phyloP scores from a whole-genome alignment of 2,113 vertebrate species.

The Condylura cristata region DNA sequence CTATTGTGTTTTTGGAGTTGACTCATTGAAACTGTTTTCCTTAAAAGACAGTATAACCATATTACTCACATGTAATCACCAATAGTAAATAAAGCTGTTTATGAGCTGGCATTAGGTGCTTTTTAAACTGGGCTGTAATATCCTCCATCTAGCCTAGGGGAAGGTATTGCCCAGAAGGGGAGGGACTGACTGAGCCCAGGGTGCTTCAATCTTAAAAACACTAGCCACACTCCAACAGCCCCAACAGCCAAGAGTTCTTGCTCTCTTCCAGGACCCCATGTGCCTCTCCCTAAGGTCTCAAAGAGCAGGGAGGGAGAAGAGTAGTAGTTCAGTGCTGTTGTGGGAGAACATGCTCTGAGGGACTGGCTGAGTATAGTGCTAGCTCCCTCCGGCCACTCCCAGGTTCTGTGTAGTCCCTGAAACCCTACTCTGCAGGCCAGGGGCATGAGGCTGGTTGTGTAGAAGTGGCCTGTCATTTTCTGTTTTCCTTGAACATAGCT shows the following conservation, averaged over 20 bases:
- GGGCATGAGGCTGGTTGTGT: background rate
- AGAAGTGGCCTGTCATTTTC: constrained; percentile 27
- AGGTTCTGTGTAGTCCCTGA: constrained; percentile 34
- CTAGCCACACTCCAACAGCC: constrained; percentile 53
- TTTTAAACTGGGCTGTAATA: constrained; percentile 78
- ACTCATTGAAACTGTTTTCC: constrained; percentile 87
- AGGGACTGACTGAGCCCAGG: constrained; percentile 13
- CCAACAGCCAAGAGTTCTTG: constrained; percentile 9
- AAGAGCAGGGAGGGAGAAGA: constrained; percentile 50
- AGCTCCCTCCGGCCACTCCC: background rate
- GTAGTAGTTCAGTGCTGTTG: constrained; percentile 44
- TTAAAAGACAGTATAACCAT: constrained; percentile 88
- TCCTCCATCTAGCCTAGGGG: constrained; percentile 76
- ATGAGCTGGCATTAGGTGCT: constrained; percentile 86
- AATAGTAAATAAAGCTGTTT: constrained; percentile 87
- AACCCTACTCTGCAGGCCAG: background rate
- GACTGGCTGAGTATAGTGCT: constrained; percentile 16
- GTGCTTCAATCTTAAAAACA: constrained; percentile 56
- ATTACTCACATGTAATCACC: constrained; percentile 86
- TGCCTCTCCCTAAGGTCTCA: constrained; percentile 55
- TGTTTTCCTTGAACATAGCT: constrained; percentile 58
- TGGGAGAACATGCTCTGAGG: constrained; percentile 2
- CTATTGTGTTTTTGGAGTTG: constrained; percentile 85
- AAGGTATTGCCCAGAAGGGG: constrained; percentile 57
- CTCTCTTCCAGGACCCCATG: constrained; percentile 36